Evolutionary conservation across 2,113 vertebrate species (phyloP).

Genomic region (Alouatta palliata): DNA sequence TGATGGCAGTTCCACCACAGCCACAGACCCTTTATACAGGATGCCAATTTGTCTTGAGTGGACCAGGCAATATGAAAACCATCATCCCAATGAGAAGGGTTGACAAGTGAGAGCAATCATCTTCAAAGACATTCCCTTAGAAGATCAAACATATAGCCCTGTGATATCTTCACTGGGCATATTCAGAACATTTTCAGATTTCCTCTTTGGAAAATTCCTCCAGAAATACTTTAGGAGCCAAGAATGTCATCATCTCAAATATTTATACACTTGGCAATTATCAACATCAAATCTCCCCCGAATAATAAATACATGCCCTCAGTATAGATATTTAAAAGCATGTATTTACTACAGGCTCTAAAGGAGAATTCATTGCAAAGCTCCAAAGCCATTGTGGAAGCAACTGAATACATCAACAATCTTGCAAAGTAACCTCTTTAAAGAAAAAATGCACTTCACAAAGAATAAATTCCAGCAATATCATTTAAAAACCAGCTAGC

Average conservation of each 20-base stretch:
- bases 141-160: not conserved
- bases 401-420: not conserved
- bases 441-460: not conserved
- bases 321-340: not conserved
- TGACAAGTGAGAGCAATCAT: not conserved
- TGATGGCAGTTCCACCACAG: not conserved
- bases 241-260: not conserved
- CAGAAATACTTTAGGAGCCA: not conserved
- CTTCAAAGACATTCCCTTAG: not conserved
- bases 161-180: not conserved
- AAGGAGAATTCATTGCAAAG: not conserved
- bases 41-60: fast-evolving
- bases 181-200: not conserved
- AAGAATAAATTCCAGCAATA: not conserved
- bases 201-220: not conserved
- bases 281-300: not conserved
- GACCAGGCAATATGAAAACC: fast-evolving
- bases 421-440: not conserved
- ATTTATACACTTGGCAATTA: not conserved
- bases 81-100: not conserved
- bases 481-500: not conserved
- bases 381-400: not conserved
- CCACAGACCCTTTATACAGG: not conserved
- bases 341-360: not conserved
- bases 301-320: not conserved